Percentiles rank a stretch among this genome's conserved stretches.
Conservation (phyloP, 1,140 invertebrate genomes). For the Melipona quadrifasciata region DNA sequence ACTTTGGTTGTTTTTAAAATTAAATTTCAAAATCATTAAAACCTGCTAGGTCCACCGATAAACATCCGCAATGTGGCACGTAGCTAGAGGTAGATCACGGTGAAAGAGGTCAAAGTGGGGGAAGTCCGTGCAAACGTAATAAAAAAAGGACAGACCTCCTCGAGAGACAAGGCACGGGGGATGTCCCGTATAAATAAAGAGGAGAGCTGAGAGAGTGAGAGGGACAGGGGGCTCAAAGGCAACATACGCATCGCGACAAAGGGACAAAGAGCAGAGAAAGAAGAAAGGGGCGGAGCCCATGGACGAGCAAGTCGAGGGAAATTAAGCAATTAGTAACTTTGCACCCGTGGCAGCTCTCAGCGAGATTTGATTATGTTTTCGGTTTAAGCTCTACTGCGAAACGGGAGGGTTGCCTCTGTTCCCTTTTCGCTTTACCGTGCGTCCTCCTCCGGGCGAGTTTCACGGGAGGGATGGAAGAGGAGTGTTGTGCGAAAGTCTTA, state of each 20-base stretch:
- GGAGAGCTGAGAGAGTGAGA: too few species aligned
- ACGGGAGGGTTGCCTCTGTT: neutral
- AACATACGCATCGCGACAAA: neutral
- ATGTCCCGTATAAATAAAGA: conserved; percentile 34
- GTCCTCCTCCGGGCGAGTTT: conserved; percentile 26
- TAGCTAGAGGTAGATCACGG: neutral
- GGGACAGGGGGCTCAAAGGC: neutral
- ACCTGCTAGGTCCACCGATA: neutral
- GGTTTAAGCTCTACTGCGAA: conserved; percentile 75
- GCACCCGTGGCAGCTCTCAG: conserved; percentile 78
- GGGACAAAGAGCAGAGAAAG: neutral
- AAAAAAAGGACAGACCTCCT: neutral
- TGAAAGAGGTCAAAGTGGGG: conserved; percentile 10
- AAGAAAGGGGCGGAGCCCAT: conserved; percentile 32
- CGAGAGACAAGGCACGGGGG: conserved; percentile 4
- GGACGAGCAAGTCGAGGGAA: conserved; percentile 73
- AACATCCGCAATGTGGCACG: neutral
- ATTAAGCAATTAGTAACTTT: conserved; percentile 82
- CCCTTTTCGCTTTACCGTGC: conserved; percentile 30
- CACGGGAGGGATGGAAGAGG: neutral
- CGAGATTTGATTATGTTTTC: conserved; percentile 82
- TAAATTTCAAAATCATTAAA: too few species aligned
- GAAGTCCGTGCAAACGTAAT: conserved; percentile 35
- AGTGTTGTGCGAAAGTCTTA: neutral
- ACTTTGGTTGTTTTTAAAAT: too few species aligned